Conservation (phyloP, 2,113 vertebrate species). For the Myotis davidii region DNA sequence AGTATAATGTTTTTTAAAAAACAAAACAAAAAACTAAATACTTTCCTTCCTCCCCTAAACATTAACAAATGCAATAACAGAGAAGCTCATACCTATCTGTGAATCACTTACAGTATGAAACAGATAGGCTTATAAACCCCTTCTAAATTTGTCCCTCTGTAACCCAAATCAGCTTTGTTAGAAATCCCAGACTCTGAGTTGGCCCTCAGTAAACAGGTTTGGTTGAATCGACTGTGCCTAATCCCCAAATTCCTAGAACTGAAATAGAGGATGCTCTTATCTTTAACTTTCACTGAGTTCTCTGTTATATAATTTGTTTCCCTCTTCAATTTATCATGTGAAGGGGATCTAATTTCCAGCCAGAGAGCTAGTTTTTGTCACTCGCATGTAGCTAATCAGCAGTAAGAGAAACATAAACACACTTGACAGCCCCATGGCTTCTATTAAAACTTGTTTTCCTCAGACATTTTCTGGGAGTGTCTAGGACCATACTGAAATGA, state of each 20-base stretch:
- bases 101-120: not conserved
- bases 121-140: not conserved
- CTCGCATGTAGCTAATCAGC: not conserved
- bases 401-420: not conserved
- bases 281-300: not conserved
- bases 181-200: not conserved
- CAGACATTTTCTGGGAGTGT: slow-evolving; percentile 28
- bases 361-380: slow-evolving; percentile 19
- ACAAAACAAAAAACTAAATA: not conserved
- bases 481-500: not conserved
- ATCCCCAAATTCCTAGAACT: not conserved
- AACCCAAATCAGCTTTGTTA: not conserved
- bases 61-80: not conserved
- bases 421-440: not conserved
- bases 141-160: not conserved
- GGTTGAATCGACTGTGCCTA: not conserved
- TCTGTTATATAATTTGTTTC: not conserved
- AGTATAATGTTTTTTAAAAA: not conserved
- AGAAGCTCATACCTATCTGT: not conserved
- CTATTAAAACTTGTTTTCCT: slow-evolving; percentile 37
- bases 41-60: not conserved
- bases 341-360: not conserved
- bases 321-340: not conserved
- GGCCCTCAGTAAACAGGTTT: not conserved
- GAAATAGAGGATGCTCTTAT: not conserved